Evolutionary conservation across 2,113 vertebrate genomes (phyloP).

Genomic region (Solea solea): DNA sequence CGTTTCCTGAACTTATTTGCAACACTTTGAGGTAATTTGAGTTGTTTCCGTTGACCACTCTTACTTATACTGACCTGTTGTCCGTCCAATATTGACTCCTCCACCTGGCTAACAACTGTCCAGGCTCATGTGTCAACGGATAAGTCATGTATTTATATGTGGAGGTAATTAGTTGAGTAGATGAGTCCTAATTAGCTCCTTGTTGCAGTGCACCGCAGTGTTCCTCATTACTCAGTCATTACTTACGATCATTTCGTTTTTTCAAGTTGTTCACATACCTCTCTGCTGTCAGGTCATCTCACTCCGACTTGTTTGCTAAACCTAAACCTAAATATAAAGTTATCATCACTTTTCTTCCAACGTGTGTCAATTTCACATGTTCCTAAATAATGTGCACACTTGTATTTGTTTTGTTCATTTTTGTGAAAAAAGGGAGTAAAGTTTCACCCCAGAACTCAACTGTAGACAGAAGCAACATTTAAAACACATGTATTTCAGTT

Average conservation of each 20-base stretch:
- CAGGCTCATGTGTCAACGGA: slow-evolving; percentile 55
- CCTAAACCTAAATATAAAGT: background rate
- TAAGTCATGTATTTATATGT: slow-evolving; percentile 55
- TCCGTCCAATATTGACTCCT: slow-evolving; percentile 50
- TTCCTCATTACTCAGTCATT: slow-evolving; percentile 20
- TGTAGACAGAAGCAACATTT: no score
- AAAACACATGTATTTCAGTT: background rate
- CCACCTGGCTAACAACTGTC: slow-evolving; percentile 36
- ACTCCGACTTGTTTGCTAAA: no score
- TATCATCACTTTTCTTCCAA: background rate
- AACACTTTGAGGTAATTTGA: slow-evolving; percentile 40
- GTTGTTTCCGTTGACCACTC: slow-evolving; percentile 41
- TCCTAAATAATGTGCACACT: background rate
- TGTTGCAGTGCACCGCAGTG: slow-evolving; percentile 8
- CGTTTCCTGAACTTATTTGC: slow-evolving; percentile 35
- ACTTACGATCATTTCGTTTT: slow-evolving; percentile 13
- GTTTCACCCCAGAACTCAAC: no score
- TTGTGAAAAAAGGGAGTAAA: background rate
- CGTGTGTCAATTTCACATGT: background rate
- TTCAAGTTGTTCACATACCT: slow-evolving; percentile 1
- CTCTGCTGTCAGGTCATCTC: background rate
- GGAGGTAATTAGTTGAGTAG: slow-evolving; percentile 55
- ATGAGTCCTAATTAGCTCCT: slow-evolving; percentile 26
- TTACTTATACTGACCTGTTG: slow-evolving; percentile 25
- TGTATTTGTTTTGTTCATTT: background rate